Evolutionary conservation across 2,888 invertebrate genomes (phyloP).

Genomic region (Pterobdella sp.): DNA sequence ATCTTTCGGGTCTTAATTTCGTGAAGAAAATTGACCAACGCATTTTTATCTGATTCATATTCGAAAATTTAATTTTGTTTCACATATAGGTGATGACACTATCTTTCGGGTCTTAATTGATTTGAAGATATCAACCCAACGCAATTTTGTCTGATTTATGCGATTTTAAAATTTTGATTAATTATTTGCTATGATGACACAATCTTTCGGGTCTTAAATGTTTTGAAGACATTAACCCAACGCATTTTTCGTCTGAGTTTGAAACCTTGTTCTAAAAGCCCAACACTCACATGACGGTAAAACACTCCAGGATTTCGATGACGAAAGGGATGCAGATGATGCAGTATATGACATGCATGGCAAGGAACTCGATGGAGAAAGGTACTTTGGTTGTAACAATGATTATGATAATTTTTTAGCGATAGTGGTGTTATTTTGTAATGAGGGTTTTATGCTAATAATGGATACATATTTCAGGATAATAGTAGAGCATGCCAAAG

Average conservation of each 20-base stretch:
- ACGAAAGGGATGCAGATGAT: slow-evolving; percentile 93
- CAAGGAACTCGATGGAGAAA: slow-evolving; percentile 84
- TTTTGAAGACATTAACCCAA: slow-evolving; percentile 7
- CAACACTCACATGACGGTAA: no score
- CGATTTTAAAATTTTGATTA: neutral
- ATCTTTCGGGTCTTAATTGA: slow-evolving; percentile 15
- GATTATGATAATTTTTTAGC: neutral
- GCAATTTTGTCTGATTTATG: neutral
- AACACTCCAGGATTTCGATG: slow-evolving; percentile 80
- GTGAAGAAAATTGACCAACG: neutral
- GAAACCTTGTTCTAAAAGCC: no score
- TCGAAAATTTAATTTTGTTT: neutral
- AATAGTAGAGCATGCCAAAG: slow-evolving; percentile 32
- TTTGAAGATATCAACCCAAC: neutral
- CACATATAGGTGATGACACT: neutral
- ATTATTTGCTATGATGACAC: slow-evolving; percentile 17
- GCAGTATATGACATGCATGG: slow-evolving; percentile 97
- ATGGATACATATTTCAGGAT: slow-evolving; percentile 11
- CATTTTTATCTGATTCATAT: neutral
- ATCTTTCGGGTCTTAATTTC: neutral
- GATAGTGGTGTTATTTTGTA: neutral
- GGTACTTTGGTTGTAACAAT: slow-evolving; percentile 13
- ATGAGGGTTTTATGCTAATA: neutral
- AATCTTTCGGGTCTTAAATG: slow-evolving; percentile 28
- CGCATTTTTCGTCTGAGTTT: slow-evolving; percentile 8